A percentile compares a stretch with the other conserved stretches of the same genome.
phyloP scores from a whole-genome alignment of 2,888 invertebrate species.

The Eurytoma adleriae region DNA sequence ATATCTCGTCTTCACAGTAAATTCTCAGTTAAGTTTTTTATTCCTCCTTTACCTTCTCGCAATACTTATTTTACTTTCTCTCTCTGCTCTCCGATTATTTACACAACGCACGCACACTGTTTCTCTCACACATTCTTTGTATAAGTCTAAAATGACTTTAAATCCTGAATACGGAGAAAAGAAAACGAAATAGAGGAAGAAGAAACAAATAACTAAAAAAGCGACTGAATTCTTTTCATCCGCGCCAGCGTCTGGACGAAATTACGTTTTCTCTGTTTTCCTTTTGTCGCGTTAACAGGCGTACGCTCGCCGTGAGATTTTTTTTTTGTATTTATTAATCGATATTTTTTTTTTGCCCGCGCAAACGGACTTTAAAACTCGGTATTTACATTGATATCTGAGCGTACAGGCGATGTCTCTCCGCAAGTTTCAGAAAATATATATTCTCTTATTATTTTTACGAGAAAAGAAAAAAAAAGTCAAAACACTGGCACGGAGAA shows the following conservation, averaged over 20 bases:
- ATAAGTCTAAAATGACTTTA: conserved; percentile 46
- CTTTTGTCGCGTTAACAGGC: conserved; percentile 22
- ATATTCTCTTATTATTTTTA: not conserved
- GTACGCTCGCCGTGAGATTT: conserved; percentile 21
- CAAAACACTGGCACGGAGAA: conserved; percentile 49
- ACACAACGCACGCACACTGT: conserved; percentile 13
- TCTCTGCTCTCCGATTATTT: conserved; percentile 26
- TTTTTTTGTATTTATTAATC: conserved; percentile 22
- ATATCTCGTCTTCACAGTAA: conserved; percentile 28
- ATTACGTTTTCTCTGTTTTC: conserved; percentile 28
- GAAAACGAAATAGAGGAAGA: conserved; percentile 34
- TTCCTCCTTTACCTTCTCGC: not conserved
- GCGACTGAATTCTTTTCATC: conserved; percentile 42
- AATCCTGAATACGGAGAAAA: conserved; percentile 38
- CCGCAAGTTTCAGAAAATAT: conserved; percentile 20
- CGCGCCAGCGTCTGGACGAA: conserved; percentile 56
- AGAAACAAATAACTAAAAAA: conserved; percentile 40
- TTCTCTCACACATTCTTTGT: conserved; percentile 18
- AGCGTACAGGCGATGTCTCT: conserved; percentile 41
- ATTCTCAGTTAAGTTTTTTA: not conserved
- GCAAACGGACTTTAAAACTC: not conserved
- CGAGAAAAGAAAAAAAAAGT: conserved; percentile 10
- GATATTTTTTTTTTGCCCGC: conserved; percentile 9
- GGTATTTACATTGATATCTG: conserved; percentile 33
- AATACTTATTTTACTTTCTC: not conserved